These are phyloP conservation scores for Eurystomus glaucurus DNA, from an alignment of 2,797 vertebrate genomes.

Conservation along the genomic window DNA sequence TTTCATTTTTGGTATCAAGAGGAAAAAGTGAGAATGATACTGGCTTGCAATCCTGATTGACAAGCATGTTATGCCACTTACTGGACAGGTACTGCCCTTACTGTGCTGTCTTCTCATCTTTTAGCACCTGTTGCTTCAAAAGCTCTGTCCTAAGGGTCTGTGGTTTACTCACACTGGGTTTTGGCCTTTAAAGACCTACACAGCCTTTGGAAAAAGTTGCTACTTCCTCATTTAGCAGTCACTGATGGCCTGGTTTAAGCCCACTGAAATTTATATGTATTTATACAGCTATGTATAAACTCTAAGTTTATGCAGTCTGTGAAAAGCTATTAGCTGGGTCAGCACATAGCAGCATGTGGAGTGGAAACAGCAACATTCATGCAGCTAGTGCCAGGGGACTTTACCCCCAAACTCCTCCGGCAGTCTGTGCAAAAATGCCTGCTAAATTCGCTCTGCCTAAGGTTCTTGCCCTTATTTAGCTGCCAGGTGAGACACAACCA, in stretches of 20 bases:
- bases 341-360: not conserved
- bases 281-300: not conserved
- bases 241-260: not conserved
- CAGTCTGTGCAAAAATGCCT: not conserved
- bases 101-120: not conserved
- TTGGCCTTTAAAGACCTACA: not conserved
- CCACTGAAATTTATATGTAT: not conserved
- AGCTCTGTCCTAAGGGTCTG: not conserved
- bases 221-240: not conserved
- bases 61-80: not conserved
- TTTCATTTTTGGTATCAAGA: not conserved
- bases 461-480: not conserved
- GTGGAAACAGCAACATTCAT: not conserved
- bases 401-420: not conserved
- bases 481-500: not conserved
- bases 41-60: not conserved
- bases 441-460: not conserved
- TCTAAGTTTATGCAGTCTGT: not conserved
- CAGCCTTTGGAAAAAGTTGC: not conserved
- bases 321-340: not conserved
- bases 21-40: not conserved
- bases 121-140: not conserved
- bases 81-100: not conserved
- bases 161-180: not conserved
- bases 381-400: not conserved